Conservation (phyloP, 2,888 invertebrate genomes). For the Dioctria rufipes region DNA sequence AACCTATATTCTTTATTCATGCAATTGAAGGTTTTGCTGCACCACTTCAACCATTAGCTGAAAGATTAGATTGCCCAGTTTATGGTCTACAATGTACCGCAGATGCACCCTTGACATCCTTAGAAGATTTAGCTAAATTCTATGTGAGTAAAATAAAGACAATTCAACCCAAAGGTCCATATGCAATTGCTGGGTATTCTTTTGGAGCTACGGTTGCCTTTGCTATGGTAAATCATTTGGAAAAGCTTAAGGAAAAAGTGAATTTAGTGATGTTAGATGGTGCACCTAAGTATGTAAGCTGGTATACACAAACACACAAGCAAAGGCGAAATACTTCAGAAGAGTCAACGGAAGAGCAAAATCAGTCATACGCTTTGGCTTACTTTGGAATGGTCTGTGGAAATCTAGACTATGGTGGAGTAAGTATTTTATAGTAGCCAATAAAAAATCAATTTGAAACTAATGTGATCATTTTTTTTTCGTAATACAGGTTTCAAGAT, state of each 20-base stretch:
- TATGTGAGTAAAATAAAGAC: constrained; percentile 82
- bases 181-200: constrained; percentile 93
- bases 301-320: constrained; percentile 80
- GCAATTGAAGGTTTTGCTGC: constrained; percentile 91
- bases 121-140: constrained; percentile 81
- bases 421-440: constrained; percentile 66
- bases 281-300: constrained; percentile 85
- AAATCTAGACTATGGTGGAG: constrained; percentile 82
- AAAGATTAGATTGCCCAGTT: constrained; percentile 81
- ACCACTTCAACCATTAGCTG: constrained; percentile 81
- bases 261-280: constrained; percentile 88
- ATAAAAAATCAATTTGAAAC: background rate
- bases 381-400: constrained; percentile 87
- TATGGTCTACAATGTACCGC: constrained; percentile 92
- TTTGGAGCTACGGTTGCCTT: constrained; percentile 96
- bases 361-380: constrained; percentile 82
- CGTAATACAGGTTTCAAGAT: constrained; percentile 68
- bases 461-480: constrained; percentile 30
- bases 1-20: constrained; percentile 81
- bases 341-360: constrained; percentile 74
- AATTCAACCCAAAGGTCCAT: constrained; percentile 86
- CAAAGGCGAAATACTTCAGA: constrained; percentile 68
- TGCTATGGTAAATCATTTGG: constrained; percentile 92
- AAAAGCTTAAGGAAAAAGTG: constrained; percentile 72
- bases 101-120: constrained; percentile 81